phyloP scores from a whole-genome alignment of 2,113 vertebrate genomes.

The Melanostigma gelatinosum region DNA sequence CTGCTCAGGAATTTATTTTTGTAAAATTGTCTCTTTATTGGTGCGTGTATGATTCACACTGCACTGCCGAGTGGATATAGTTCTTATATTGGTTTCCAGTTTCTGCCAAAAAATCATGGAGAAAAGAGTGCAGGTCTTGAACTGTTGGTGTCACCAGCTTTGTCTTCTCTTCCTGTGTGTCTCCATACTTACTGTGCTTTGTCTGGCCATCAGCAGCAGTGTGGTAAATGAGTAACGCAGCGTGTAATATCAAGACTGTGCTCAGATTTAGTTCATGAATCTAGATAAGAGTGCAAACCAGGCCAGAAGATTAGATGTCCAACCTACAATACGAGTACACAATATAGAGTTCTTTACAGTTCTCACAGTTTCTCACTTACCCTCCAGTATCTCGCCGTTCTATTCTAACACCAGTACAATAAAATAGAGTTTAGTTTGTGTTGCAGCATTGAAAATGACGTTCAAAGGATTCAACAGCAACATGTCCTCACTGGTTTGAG shows the following conservation, averaged over 20 bases:
- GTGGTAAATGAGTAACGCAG: constrained; percentile 23
- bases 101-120: neutral
- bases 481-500: neutral
- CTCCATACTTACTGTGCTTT: neutral
- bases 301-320: neutral
- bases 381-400: neutral
- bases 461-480: neutral
- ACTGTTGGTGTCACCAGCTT: neutral
- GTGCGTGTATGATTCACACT: neutral
- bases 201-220: neutral
- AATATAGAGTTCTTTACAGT: neutral
- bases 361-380: neutral
- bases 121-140: constrained; percentile 20
- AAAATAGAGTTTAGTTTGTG: neutral
- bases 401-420: neutral
- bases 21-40: neutral
- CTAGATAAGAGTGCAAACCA: constrained; percentile 29
- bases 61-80: neutral
- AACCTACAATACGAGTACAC: neutral
- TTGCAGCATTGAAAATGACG: neutral
- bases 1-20: neutral
- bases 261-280: constrained; percentile 11
- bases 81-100: neutral
- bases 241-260: constrained; percentile 4
- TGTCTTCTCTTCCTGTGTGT: neutral